Evolutionary conservation across 92 coral and sea anemone genomes (phyloP).

Genomic region (Palythoa heliodiscus): DNA sequence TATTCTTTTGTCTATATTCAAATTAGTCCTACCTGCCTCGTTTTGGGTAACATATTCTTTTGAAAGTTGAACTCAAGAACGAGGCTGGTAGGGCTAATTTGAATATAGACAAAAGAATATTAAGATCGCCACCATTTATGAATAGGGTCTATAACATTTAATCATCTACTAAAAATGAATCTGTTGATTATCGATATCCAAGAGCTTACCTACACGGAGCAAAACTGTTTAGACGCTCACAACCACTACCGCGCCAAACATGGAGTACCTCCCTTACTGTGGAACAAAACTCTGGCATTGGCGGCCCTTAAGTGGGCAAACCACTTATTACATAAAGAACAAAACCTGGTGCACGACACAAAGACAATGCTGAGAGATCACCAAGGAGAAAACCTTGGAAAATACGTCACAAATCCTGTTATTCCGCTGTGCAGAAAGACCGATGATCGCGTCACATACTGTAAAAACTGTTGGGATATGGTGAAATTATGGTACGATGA

Average conservation of each 20-base stretch:
- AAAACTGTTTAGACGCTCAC: constrained; percentile 36
- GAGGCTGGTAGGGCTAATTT: no score
- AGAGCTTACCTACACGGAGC: constrained; percentile 19
- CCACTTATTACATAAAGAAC: not conserved
- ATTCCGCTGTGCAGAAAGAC: not conserved
- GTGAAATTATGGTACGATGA: constrained; percentile 33
- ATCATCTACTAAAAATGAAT: no score
- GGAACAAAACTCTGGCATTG: constrained; percentile 25
- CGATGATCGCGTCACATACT: constrained; percentile 7
- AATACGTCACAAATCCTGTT: constrained; percentile 6
- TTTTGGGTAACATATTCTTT: no score
- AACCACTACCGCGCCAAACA: constrained; percentile 25
- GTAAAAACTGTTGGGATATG: constrained; percentile 13
- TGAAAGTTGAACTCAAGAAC: no score
- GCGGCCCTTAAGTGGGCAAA: constrained; percentile 29
- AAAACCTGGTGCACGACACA: constrained; percentile 14
- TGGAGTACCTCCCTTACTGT: constrained; percentile 2
- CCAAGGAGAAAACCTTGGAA: constrained; percentile 32
- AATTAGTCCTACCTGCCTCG: no score
- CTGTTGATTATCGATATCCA: no score
- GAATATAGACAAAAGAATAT: no score
- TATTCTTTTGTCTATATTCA: no score
- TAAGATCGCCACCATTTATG: no score
- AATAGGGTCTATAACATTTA: no score
- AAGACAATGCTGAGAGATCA: not conserved